Evolutionary conservation across 2,888 invertebrate species (phyloP).

Genomic region (Unio pictorum): DNA sequence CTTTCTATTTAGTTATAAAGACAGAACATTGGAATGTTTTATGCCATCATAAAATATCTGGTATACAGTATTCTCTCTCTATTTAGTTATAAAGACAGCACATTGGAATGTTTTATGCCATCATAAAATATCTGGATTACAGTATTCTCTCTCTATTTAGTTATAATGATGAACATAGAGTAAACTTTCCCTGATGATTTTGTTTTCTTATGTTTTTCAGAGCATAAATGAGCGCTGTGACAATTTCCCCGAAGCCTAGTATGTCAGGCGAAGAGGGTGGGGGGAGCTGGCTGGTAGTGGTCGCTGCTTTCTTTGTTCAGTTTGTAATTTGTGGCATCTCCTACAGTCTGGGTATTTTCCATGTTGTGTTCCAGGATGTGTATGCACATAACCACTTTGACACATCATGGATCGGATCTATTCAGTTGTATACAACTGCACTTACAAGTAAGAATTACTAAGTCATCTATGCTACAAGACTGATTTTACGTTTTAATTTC

Average conservation of each 20-base stretch:
- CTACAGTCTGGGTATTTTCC: constrained; percentile 64
- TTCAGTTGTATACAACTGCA: constrained; percentile 59
- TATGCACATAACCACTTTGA: constrained; percentile 61
- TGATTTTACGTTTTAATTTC: too few species aligned
- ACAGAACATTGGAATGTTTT: too few species aligned
- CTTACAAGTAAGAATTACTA: constrained; percentile 52
- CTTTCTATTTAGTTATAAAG: too few species aligned
- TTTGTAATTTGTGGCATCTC: constrained; percentile 66
- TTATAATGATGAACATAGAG: too few species aligned
- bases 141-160: too few species aligned
- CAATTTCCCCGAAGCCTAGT: neutral
- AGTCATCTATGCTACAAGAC: too few species aligned
- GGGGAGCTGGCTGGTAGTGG: constrained; percentile 58
- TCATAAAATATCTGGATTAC: too few species aligned
- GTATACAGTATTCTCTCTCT: too few species aligned
- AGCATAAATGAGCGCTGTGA: constrained; percentile 8
- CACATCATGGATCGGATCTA: constrained; percentile 62
- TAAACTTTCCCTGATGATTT: neutral
- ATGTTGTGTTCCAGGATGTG: constrained; percentile 58
- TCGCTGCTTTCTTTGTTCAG: constrained; percentile 64
- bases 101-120: too few species aligned
- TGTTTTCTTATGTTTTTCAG: constrained; percentile 2
- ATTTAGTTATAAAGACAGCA: too few species aligned
- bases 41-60: too few species aligned
- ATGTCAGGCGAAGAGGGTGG: constrained; percentile 18